Base-by-base conservation (phyloP, 2,888 invertebrate species). In the Labia minor region DNA sequence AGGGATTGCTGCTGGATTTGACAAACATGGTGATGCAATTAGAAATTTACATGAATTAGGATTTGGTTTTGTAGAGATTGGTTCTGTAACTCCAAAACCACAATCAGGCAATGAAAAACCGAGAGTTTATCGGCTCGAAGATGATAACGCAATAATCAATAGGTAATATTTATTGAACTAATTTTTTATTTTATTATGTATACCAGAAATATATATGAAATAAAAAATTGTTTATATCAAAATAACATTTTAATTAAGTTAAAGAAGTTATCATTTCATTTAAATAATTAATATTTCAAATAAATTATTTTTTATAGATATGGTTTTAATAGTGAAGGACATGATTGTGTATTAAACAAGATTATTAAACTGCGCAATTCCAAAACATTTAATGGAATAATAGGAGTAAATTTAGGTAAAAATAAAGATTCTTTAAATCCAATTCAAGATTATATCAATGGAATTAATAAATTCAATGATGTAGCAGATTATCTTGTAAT, bases 1-100 rank as follows among this genome's bases (percentile, higher is more conserved):
- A 72, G 98, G 99, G n/a, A 86, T 99, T 74, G 98, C 98, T 21
- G 99, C 98, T 67, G 99, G 98, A 4, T 98, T 98, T 80, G 99
- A 99, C 78, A 99, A 99, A 78, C 88, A 98, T 78, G 97, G 88
- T 4, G 95, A 97, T 80, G 95, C 92, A 19, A 82, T 96, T 1
- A 78, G 85, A 73, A 92, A 93, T 0, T 78, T 99, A 49, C 82
- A 85, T 69, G 85, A 87, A 73, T 79, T 94, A 67, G 98, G 98
- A 0, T 97, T 99, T 79, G 92, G 97, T 3, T 92, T 96, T 77
- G 86, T 98, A 19, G 98, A 99, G 83, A 86, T 99, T 72, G 98
- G 98, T 68, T 94, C 95, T 2, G 88, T 99, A 0, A 99, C 99
- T 1, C 98, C 98, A 0, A 76, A 86, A 73, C 91, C 98, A 0